phyloP scores from a whole-genome alignment of 2,888 invertebrate genomes.

The Pyrrhia umbra region DNA sequence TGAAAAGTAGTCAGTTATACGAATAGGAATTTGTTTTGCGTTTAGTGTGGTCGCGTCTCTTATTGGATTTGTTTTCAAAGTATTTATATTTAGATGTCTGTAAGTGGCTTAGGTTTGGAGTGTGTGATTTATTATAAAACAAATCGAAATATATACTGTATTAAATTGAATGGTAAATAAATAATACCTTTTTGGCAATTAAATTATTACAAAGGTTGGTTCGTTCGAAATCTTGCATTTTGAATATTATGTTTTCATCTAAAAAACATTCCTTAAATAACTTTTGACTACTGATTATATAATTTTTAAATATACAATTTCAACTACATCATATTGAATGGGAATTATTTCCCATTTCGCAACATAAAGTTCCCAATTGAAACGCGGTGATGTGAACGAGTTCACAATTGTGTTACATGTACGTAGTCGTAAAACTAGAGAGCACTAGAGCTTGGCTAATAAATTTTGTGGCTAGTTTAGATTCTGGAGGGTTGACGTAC shows the following conservation, averaged over 20 bases:
- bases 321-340: conserved; percentile 14
- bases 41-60: conserved; percentile 9
- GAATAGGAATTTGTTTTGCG: conserved; percentile 19
- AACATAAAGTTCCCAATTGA: conserved; percentile 33
- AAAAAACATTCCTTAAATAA: not conserved
- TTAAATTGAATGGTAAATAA: too few relatives aligned
- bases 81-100: not conserved
- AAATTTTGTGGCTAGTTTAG: conserved; percentile 59
- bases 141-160: too few relatives aligned
- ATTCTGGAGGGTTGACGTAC: conserved; percentile 55
- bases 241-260: too few relatives aligned
- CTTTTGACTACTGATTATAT: not conserved
- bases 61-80: conserved; percentile 1
- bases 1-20: conserved; percentile 29
- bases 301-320: not conserved
- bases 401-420: conserved; percentile 42
- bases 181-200: too few relatives aligned
- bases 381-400: conserved; percentile 12
- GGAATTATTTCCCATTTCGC: conserved; percentile 23
- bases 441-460: conserved; percentile 43
- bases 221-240: too few relatives aligned
- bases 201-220: too few relatives aligned
- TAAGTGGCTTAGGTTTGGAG: not conserved
- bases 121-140: not conserved
- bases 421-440: conserved; percentile 46